These are phyloP conservation scores for Drosophila anceps DNA, from an alignment of 2,888 invertebrate genomes.

Conservation along the genomic window DNA sequence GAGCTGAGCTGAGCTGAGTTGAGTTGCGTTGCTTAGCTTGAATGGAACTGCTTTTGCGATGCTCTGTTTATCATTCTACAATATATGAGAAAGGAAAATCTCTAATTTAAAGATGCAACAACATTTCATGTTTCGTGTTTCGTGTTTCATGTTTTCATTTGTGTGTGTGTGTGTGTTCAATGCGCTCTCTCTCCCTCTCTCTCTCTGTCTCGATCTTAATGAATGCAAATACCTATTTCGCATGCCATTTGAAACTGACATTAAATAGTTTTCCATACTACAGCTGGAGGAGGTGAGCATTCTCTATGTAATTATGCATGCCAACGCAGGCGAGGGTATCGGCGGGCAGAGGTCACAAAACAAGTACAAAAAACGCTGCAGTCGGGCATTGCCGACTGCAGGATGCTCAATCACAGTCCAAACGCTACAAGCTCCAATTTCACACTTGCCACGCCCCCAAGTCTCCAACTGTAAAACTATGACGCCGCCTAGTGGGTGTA, in stretches of 20 bases:
- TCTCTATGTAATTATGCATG: constrained; percentile 34
- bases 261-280: constrained; percentile 6
- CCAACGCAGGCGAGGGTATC: constrained; percentile 8
- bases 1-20: not conserved
- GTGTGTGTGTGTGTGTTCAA: too few relatives aligned
- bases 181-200: too few relatives aligned
- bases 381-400: too few relatives aligned
- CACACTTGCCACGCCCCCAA: too few relatives aligned
- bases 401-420: too few relatives aligned
- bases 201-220: not conserved
- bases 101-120: too few relatives aligned
- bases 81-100: too few relatives aligned
- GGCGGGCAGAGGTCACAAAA: not conserved
- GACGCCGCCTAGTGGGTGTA: too few relatives aligned
- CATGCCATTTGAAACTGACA: constrained; percentile 8
- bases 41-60: not conserved
- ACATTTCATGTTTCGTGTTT: not conserved
- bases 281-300: not conserved
- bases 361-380: constrained; percentile 5
- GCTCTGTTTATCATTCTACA: not conserved
- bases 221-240: constrained; percentile 2
- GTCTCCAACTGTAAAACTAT: too few relatives aligned
- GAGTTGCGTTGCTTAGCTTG: constrained; percentile 10
- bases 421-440: too few relatives aligned
- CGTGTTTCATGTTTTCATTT: too few relatives aligned